Conservation (phyloP, 2,797 vertebrate species). For the Neomorphus geoffroyi region DNA sequence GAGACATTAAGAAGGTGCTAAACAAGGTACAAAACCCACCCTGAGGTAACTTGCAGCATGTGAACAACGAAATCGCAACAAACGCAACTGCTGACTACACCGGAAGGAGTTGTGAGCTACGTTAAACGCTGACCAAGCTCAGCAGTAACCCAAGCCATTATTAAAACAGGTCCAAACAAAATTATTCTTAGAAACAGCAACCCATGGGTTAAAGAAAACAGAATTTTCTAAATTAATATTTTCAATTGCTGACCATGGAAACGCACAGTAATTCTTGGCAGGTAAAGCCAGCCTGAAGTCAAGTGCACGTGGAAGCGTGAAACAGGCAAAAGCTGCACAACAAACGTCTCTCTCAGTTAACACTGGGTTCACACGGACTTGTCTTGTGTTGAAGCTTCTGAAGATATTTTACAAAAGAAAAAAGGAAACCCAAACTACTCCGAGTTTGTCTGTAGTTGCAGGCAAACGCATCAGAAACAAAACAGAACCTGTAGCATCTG, state of each 20-base stretch:
- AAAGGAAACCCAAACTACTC: not conserved
- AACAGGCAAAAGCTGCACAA: not conserved
- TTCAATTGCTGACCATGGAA: slow-evolving; percentile 13
- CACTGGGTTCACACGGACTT: not conserved
- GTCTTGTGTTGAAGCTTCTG: not conserved
- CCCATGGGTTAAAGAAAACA: not conserved
- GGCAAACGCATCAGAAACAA: not conserved
- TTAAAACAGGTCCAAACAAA: not conserved
- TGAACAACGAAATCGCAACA: slow-evolving; percentile 19
- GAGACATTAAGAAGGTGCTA: slow-evolving; percentile 42
- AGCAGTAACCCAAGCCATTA: not conserved
- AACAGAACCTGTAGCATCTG: not conserved
- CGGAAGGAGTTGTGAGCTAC: not conserved
- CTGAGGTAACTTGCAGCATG: slow-evolving; percentile 64
- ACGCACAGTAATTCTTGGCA: not conserved
- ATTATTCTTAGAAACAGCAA: not conserved
- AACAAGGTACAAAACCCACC: slow-evolving; percentile 47
- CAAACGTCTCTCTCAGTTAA: not conserved
- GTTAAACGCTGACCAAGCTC: not conserved
- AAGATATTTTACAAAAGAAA: not conserved
- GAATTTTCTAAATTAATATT: not conserved
- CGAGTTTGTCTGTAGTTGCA: not conserved
- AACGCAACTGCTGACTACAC: not conserved
- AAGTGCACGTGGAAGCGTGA: not conserved
- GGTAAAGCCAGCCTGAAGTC: not conserved